Conservation (phyloP, 2,888 invertebrate genomes). For the Zelleria hepariella region DNA sequence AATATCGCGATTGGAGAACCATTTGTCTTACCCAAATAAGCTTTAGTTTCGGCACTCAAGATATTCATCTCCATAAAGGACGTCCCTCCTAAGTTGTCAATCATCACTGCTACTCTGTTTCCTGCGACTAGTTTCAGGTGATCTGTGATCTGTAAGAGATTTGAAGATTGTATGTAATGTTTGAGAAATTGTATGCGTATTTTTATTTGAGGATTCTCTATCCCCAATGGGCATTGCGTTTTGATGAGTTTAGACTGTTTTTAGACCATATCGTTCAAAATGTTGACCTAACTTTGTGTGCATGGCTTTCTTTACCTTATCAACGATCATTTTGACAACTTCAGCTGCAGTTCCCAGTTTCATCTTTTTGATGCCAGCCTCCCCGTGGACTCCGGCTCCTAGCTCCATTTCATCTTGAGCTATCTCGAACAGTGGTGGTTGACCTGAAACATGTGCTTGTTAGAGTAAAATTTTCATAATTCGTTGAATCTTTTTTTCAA, state of each 20-base stretch:
- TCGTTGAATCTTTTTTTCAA: too few species aligned
- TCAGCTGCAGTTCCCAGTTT: constrained; percentile 59
- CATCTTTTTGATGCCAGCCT: constrained; percentile 61
- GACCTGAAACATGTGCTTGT: constrained; percentile 54
- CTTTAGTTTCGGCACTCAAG: constrained; percentile 75
- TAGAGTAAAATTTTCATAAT: too few species aligned
- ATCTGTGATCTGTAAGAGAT: constrained; percentile 33
- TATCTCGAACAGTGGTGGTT: constrained; percentile 74
- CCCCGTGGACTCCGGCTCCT: constrained; percentile 72
- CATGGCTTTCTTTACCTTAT: constrained; percentile 48
- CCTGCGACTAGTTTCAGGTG: constrained; percentile 43
- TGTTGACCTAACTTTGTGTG: too few species aligned
- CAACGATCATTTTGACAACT: constrained; percentile 58
- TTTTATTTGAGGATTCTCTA: background rate
- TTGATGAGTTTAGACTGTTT: background rate
- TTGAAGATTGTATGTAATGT: too few species aligned
- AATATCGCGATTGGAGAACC: too few species aligned
- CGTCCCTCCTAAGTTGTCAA: constrained; percentile 85
- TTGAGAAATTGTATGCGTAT: too few species aligned
- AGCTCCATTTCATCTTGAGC: constrained; percentile 76
- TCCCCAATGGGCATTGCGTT: too few species aligned
- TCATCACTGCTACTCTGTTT: constrained; percentile 72
- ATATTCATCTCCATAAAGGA: constrained; percentile 84
- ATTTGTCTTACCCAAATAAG: constrained; percentile 76
- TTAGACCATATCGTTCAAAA: too few species aligned